Base-by-base conservation (phyloP, 2,113 vertebrate species). In the Opisthocomus hoazin region DNA sequence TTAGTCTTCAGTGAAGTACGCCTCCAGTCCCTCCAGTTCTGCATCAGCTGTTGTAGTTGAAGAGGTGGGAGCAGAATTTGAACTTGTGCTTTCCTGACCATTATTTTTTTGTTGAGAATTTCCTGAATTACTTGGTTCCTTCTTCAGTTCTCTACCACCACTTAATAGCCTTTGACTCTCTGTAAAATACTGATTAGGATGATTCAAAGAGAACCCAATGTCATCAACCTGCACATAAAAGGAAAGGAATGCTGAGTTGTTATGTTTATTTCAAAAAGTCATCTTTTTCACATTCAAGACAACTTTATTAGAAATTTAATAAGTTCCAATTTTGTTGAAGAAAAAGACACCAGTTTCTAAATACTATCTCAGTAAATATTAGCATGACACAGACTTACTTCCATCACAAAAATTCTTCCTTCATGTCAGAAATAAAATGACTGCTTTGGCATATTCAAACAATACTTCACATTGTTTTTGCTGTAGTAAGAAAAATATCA, bases 161-260 rank as follows among this genome's bases (percentile, higher is more conserved):
- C 3, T 97, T 64, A 98, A 95, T 34, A 98, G 65, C 93, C 50
- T 97, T 82, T 98, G 98, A 94, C 99, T 99, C 97, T 99, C 99
- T 15, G 97, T 69, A 92, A 99, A 99, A 98, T 99, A 99, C 97
- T 99, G 99, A 98, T 99, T 99, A 13, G 99, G 99, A 94, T 99
- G 99, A 97, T 96, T 99, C 94, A 99, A 97, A 34, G 99, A 99
- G 98, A 99, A 99, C 11, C 97, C 98, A 53, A 98, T 87, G 36
- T 99, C 99, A 48, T 99, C 99, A 26, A 99, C 84, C 99, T 99
- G 97, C 61, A 88, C 6, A 60, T 22, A 66, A 61, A 96, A 96
- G 34, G 45, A 86, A 94, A 95, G 53, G 11, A 78, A 65, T 19
- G 93, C 2, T 15, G 32, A 24, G n/a, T 95, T 57, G 89, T 27